Base-by-base conservation (phyloP, 2,888 invertebrate species). In the Watsonalla cultraria region DNA sequence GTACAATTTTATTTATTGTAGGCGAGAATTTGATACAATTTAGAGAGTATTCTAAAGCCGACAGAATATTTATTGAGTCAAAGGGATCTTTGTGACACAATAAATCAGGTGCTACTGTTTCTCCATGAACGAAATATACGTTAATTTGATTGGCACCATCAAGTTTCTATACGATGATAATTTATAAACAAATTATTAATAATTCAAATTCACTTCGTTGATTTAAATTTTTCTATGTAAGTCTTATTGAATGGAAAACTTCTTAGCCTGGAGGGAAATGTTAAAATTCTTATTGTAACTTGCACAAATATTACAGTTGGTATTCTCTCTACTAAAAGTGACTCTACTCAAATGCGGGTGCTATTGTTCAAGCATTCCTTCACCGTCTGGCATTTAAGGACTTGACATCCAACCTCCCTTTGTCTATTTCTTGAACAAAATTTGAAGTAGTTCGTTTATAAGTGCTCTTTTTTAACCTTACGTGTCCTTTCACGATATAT, bases 281-380 rank as follows among this genome's bases (percentile, higher is more conserved):
- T 24, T 6, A 34, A 5, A 46, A 15, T 0, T 15, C 33, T 11
- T 5, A n/a, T 53, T 54, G 54, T 54, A 60, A 58, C 52, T 60
- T 58, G 57, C 55, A 52, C 58, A 54, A 54, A 59, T n/a, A 62
- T 62, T 64, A 56, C 62, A 56, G 58, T 58, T 60, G 58, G 57
- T 57, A 55, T 42, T 33, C 51, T 55, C 50, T 59, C 49, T 55
- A 50, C 59, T 53, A 56, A 60, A 61, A 64, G 58, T 54, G 59
- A 68, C 63, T 65, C 73, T 70, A 62, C 60, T 60, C 55, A 61
- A 68, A 80, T 79, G 74, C 79, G 80, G 78, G 78, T 58, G 49
- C 74, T 62, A 74, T 80, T 80, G 77, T 78, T 73, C 72, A 59
- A 60, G 58, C 62, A 58, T 65, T 69, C 66, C 63, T 67, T 67